Conservation (phyloP, 2,797 vertebrate genomes). For the Karalla daura region DNA sequence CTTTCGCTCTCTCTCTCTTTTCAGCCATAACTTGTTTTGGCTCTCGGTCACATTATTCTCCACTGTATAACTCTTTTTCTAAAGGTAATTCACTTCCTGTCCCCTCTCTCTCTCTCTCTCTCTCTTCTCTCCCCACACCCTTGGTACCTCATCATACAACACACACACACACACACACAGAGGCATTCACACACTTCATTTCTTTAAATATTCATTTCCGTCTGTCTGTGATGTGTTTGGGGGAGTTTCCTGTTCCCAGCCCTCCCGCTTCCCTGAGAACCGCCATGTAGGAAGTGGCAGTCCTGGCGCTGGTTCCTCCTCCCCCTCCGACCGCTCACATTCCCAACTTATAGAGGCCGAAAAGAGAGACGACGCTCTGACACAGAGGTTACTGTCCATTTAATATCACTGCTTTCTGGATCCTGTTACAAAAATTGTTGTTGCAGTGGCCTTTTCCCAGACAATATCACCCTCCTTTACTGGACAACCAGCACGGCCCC, state of each 20-base stretch:
- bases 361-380: slow-evolving; percentile 35
- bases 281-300: slow-evolving; percentile 76
- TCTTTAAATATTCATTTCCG: slow-evolving; percentile 83
- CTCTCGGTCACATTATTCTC: slow-evolving; percentile 55
- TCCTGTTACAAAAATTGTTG: slow-evolving; percentile 55
- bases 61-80: slow-evolving; percentile 48
- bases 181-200: slow-evolving; percentile 65
- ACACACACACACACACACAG: slow-evolving; percentile 15
- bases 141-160: slow-evolving; percentile 54
- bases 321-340: slow-evolving; percentile 46
- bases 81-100: slow-evolving; percentile 45
- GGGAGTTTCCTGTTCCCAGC: slow-evolving; percentile 80
- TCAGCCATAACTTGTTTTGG: slow-evolving; percentile 67
- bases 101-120: slow-evolving; percentile 39
- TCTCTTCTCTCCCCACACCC: slow-evolving; percentile 43
- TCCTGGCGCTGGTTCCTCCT: slow-evolving; percentile 65
- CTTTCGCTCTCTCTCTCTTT: slow-evolving; percentile 55
- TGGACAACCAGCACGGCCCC: slow-evolving; percentile 43
- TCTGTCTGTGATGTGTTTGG: slow-evolving; percentile 76
- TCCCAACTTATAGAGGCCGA: slow-evolving; percentile 48
- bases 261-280: slow-evolving; percentile 80
- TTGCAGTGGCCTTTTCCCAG: slow-evolving; percentile 58
- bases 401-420: slow-evolving; percentile 56
- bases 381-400: slow-evolving; percentile 60
- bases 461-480: slow-evolving; percentile 56